A percentile compares a stretch with the other conserved stretches of the same genome.
Conservation (phyloP, 2,888 invertebrate species). For the Tupiocoris notatus region DNA sequence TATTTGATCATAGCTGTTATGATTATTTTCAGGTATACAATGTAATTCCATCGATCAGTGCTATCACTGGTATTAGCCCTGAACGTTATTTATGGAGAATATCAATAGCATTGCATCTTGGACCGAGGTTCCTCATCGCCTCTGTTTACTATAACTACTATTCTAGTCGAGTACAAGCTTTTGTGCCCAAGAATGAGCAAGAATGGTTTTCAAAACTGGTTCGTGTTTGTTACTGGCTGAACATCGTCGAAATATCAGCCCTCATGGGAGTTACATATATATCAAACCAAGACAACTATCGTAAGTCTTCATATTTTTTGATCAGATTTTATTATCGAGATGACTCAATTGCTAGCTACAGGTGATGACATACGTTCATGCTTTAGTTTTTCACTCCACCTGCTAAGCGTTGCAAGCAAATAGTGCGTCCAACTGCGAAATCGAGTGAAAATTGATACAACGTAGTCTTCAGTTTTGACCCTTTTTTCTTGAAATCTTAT, state of each 20-base stretch:
- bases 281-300: conserved; percentile 92
- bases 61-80: conserved; percentile 90
- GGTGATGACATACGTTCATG: too few species aligned
- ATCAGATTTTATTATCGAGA: too few species aligned
- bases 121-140: conserved; percentile 85
- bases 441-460: too few species aligned
- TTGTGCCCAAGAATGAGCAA: conserved; percentile 35
- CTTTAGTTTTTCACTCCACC: too few species aligned
- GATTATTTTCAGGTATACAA: conserved; percentile 75
- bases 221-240: conserved; percentile 75
- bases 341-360: too few species aligned
- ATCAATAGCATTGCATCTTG: conserved; percentile 86
- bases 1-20: conserved; percentile 32
- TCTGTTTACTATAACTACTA: conserved; percentile 83
- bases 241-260: conserved; percentile 78
- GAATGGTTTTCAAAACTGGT: conserved; percentile 53
- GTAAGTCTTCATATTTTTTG: conserved; percentile 61
- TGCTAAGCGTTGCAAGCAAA: too few species aligned
- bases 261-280: conserved; percentile 91
- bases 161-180: conserved; percentile 62
- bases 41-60: conserved; percentile 91
- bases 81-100: conserved; percentile 91
- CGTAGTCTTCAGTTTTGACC: too few species aligned
- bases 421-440: too few species aligned
- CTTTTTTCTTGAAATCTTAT: too few species aligned